A percentile compares a stretch with the other conserved stretches of the same genome.
Evolutionary conservation across 2,888 invertebrate species (phyloP).

Genomic region (Rhopalosiphum nymphaeae): DNA sequence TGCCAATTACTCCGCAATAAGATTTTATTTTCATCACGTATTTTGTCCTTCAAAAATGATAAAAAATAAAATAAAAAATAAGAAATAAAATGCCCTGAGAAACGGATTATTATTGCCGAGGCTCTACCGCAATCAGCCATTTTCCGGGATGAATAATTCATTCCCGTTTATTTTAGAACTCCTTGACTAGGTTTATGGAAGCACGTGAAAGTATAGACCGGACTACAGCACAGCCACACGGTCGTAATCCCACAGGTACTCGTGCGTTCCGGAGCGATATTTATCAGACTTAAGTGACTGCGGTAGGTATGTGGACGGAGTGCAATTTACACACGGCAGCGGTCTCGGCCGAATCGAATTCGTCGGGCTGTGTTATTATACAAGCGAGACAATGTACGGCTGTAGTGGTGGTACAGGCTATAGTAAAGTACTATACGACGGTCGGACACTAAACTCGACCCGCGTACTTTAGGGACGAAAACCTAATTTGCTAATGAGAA

Average conservation of each 20-base stretch:
- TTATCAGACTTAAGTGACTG: constrained; percentile 46
- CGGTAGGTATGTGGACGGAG: background rate
- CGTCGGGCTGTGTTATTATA: background rate
- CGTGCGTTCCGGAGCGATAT: constrained; percentile 14
- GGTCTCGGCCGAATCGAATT: background rate
- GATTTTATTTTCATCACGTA: constrained; percentile 53
- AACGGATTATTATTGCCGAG: constrained; percentile 38
- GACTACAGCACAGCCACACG: background rate
- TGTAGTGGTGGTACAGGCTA: background rate
- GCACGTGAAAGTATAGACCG: background rate
- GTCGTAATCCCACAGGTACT: constrained; percentile 35
- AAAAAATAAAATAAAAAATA: constrained; percentile 29
- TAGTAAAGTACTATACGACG: background rate
- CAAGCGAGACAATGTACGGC: background rate
- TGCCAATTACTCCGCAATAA: background rate
- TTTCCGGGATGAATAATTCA: constrained; percentile 48
- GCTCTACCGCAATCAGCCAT: constrained; percentile 26
- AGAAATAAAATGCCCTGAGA: constrained; percentile 37
- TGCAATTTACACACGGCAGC: background rate
- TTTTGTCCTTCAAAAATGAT: constrained; percentile 9
- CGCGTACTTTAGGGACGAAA: background rate
- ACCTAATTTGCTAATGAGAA: constrained; percentile 13
- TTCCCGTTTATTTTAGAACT: constrained; percentile 25
- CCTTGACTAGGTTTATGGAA: constrained; percentile 5
- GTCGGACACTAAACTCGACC: background rate